These are phyloP conservation scores for Pammene fasciana DNA, from an alignment of 2,888 invertebrate species.

Conservation along the genomic window DNA sequence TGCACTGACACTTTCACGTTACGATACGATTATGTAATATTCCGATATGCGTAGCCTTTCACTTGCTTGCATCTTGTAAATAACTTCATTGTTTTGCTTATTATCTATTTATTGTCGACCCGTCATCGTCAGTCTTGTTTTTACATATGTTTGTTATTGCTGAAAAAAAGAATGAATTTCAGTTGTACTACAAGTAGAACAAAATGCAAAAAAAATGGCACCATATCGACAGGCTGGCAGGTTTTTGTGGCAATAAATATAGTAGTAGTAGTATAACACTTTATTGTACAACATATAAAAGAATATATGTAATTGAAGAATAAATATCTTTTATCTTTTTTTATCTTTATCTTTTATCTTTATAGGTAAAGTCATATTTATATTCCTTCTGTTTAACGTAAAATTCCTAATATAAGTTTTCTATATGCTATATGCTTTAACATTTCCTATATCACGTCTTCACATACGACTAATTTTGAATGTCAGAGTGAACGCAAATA, in stretches of 20 bases:
- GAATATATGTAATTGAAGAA: too few species aligned
- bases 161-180: conserved; percentile 4
- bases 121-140: conserved; percentile 44
- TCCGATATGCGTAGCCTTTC: conserved; percentile 48
- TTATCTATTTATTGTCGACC: conserved; percentile 55
- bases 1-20: conserved; percentile 63
- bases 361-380: too few species aligned
- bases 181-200: background rate
- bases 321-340: too few species aligned
- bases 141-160: conserved; percentile 27
- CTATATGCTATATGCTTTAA: too few species aligned
- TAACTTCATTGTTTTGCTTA: conserved; percentile 54
- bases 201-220: background rate
- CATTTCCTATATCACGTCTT: too few species aligned
- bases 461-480: conserved; percentile 2
- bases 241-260: too few species aligned
- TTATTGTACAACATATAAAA: too few species aligned
- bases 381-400: too few species aligned
- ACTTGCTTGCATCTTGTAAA: conserved; percentile 50
- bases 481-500: conserved; percentile 9
- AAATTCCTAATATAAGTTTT: too few species aligned
- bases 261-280: too few species aligned
- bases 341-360: background rate
- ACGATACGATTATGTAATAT: conserved; percentile 57
- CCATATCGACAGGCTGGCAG: conserved; percentile 13